These are phyloP conservation scores for Aptenodytes forsteri DNA, from an alignment of 2,113 vertebrate genomes.

Conservation along the genomic window DNA sequence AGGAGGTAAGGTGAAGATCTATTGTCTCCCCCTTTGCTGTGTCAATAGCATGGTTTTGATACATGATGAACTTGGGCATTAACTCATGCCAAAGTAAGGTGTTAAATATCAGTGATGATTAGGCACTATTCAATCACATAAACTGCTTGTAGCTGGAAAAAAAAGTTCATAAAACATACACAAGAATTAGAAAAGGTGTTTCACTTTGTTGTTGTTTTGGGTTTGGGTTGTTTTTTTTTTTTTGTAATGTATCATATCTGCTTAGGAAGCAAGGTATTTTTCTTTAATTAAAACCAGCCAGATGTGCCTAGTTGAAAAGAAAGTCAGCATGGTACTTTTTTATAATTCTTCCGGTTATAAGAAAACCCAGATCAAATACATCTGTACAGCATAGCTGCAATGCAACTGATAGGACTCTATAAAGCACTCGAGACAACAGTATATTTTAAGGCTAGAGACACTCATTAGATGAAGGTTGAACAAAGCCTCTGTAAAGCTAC, in stretches of 20 bases:
- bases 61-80: accelerated
- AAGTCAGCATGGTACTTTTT: background rate
- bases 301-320: background rate
- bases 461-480: background rate
- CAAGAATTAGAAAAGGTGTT: background rate
- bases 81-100: background rate
- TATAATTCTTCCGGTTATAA: background rate
- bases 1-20: background rate
- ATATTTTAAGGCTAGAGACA: background rate
- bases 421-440: background rate
- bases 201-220: background rate
- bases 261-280: background rate
- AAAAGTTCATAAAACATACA: background rate
- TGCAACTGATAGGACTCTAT: background rate
- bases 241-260: background rate
- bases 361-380: background rate
- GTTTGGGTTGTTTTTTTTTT: background rate
- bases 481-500: background rate
- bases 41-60: background rate
- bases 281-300: background rate
- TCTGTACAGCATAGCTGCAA: background rate
- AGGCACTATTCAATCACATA: background rate
- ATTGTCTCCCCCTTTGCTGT: background rate
- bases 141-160: background rate
- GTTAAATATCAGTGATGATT: background rate